A percentile compares a stretch with the other conserved stretches of the same genome.
Conservation (phyloP, 2,113 vertebrate genomes). For the Paralichthys olivaceus region DNA sequence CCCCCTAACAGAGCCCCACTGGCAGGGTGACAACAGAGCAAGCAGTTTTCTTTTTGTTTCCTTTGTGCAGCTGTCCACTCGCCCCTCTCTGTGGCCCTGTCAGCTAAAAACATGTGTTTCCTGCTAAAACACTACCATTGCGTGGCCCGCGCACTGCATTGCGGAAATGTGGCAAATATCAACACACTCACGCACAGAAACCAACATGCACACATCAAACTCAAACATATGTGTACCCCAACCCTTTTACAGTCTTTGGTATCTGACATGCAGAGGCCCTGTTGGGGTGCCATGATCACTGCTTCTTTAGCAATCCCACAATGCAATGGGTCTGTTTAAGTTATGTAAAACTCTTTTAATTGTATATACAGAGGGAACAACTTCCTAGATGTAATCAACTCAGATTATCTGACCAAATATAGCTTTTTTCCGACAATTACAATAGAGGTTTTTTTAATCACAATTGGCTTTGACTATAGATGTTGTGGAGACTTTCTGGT, state of each 20-base stretch:
- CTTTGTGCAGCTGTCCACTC: conserved; percentile 68
- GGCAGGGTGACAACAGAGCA: conserved; percentile 42
- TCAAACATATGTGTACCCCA: conserved; percentile 56
- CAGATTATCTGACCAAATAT: too few relatives aligned
- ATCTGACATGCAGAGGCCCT: conserved; percentile 53
- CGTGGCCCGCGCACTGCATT: neutral
- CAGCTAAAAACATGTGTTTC: conserved; percentile 79
- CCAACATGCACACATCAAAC: conserved; percentile 45
- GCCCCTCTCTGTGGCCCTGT: conserved; percentile 51
- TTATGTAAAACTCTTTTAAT: neutral
- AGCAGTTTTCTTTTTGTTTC: conserved; percentile 67
- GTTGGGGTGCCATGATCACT: neutral
- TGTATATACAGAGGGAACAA: neutral
- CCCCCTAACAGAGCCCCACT: conserved; percentile 50
- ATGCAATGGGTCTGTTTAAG: neutral
- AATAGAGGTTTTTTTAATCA: too few relatives aligned
- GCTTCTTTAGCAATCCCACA: conserved; percentile 9
- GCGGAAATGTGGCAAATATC: conserved; percentile 57
- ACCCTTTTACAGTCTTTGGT: conserved; percentile 47
- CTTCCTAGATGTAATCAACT: too few relatives aligned
- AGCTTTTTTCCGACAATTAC: too few relatives aligned
- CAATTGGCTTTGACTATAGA: too few relatives aligned
- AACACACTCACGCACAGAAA: conserved; percentile 25
- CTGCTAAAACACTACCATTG: conserved; percentile 47
- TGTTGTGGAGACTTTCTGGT: too few relatives aligned